Evolutionary conservation across 2,797 vertebrate genomes (phyloP).

Genomic region (Phrynocephalus forsythii): DNA sequence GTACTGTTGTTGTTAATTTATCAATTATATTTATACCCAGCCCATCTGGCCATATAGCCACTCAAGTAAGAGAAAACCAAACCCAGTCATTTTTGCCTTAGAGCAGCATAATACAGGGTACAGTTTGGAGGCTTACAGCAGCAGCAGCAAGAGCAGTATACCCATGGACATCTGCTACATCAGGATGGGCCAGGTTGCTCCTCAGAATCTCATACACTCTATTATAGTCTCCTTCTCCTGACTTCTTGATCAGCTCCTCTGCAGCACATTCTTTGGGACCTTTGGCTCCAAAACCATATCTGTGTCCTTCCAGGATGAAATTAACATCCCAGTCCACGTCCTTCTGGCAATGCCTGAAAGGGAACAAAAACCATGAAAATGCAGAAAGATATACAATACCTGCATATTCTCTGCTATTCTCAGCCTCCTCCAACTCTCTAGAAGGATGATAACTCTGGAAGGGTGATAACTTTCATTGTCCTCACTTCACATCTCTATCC

Average conservation of each 20-base stretch:
- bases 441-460: not conserved
- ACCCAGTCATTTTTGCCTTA: constrained; percentile 3
- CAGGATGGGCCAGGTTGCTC: constrained; percentile 75
- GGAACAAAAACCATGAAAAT: not conserved
- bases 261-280: constrained; percentile 83
- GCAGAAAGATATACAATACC: not conserved
- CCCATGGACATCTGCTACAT: constrained; percentile 83
- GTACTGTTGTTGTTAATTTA: no score
- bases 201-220: constrained; percentile 75
- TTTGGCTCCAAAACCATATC: constrained; percentile 74
- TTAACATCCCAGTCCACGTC: constrained; percentile 77
- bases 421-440: not conserved
- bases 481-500: not conserved
- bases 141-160: constrained; percentile 85
- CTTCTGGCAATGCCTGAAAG: constrained; percentile 60
- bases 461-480: not conserved
- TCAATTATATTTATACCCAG: no score
- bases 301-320: constrained; percentile 77
- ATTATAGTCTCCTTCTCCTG: constrained; percentile 74
- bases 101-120: not conserved
- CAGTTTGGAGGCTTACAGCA: constrained; percentile 75
- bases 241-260: constrained; percentile 78
- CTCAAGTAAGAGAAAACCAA: constrained; percentile 2
- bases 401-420: not conserved
- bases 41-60: not conserved